Evolutionary conservation across 2,888 invertebrate species (phyloP), one percentile per base, ranked within the genome.

Genomic region (Thymelicus acteon): DNA sequence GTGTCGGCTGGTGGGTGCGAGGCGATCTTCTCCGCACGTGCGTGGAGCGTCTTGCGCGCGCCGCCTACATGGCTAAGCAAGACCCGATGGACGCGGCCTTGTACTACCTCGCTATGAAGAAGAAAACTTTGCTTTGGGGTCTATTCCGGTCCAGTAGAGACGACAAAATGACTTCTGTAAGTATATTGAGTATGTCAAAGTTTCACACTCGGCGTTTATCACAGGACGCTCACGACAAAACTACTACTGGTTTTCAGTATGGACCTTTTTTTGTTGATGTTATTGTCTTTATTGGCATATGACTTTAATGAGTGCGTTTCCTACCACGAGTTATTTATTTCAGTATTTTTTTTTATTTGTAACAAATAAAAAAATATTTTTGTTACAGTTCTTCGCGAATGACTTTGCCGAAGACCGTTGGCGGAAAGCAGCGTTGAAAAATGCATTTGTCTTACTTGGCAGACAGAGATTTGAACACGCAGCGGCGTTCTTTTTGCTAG

Each of bases 61-160:
- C 98, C 0, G 96, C 99, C 0, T 99, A 98, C 90, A 98, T 98
- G 91, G 92, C 95, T 5, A 97, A 97, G 68, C 98, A 98, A 84
- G 98, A 99, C 84, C 99, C 99, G 0, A 95, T 99, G 91, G 99
- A 99, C 85, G 99, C 99, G 0, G 99, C 99, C 0, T 94, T 99
- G 2, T 99, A 97, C 86, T 99, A 99, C 89, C 94, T 99, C 75
- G 99, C 99, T 1, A 98, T 99, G 98, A 98, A 97, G 89, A 99
- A 99, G 94, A 98, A 99, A 83, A 98, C 97, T 81, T 94, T 99
- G 5, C 95, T 99, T 0, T 99, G 99, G 97, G 99, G 99, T 0
- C 91, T 99, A 61, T 99, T 98, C 92, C 96, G 97, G 72, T 98
- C 97, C 57, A 96, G 96, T 76, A 91, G 97, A 8, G 98, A 99